Evolutionary conservation across 2,113 vertebrate genomes (phyloP), one percentile per base, ranked within the genome.

Genomic region (Siniperca knerii): DNA sequence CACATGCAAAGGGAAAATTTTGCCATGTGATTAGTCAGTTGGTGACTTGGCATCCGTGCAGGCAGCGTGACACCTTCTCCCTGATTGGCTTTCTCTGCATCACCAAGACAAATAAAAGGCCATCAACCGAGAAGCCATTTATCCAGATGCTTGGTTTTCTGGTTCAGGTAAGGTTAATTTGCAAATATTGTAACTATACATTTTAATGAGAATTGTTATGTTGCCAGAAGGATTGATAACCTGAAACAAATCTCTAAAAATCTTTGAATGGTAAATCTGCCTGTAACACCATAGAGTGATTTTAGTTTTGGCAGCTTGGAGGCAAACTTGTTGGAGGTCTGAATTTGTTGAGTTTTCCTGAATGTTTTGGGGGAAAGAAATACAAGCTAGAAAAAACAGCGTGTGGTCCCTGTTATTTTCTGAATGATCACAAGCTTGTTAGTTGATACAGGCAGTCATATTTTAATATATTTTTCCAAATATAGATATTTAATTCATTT

Each of bases 161-260:
- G 69, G 23, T 64, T 33, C 78, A 73, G 69, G 69, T 81, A 72
- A 81, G 78, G 20, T 54, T 44, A 1, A 37, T 40, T 52, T 61
- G 15, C 42, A 52, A 50, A 71, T 79, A 52, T 71, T 40, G 18
- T 18, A 21, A 21, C 9, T 69, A 20, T 37, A 11, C 10, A 46
- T 46, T 46, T 46, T 12, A 44, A 8, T 11, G n/a, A 60, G 2
- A 3, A 18, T 18, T 73, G 8, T 25, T 18, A 7, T 23, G 8
- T 29, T 44, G 54, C 23, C 23, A 44, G n/a, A 44, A 42, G 1
- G 3, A 66, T 44, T 20, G 18, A 44, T 60, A 3, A 8, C 5
- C 35, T 73, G 18, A 37, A 21, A 75, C n/a, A 40, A 40, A 54
- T 33, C 3, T 33, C 25, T 37, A 15, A 54, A 25, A 57, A 10